Evolutionary conservation across 2,888 invertebrate species (phyloP), one percentile per base, ranked within the genome.

Genomic region (Apodemia duryi): DNA sequence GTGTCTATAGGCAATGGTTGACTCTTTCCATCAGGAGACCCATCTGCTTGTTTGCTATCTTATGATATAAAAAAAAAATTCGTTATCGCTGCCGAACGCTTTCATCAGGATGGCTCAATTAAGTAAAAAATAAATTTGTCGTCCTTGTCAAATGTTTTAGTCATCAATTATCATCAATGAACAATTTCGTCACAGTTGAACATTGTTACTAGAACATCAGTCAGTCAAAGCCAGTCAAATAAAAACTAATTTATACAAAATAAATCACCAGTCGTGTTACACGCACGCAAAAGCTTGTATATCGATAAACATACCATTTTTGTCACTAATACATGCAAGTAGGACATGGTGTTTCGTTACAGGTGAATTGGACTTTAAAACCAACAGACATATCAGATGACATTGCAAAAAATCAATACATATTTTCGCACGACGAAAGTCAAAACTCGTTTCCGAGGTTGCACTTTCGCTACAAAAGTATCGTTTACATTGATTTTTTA

Each of bases 311-410:
- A 35, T 60, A 35, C 32, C 57, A 60, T 13, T 57, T 57, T 57
- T 13, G 32, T 13, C 57, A 57, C 57, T 57, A 57, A 57, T 57
- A 57, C 57, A 57, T 57, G 57, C 57, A 57, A 28, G 32, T 57
- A 11, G 57, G 57, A 60, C 57, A 38, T 61, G 62, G 67, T 69
- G 69, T 72, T 68, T 60, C 54, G 67, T 71, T 72, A 70, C 72
- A 35, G 69, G 52, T 64, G 64, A 63, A 62, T 63, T 67, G 67
- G 68, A 71, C 70, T 67, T 65, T 51, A 67, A 70, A 67, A 69
- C 66, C 67, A 46, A 43, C 54, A 61, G 9, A 63, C 57, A 32
- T 69, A 70, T 69, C 63, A 60, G 61, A 64, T 69, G 67, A 70
- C 70, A 60, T 46, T n/a, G 60, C 43, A 66, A 67, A 66, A 70